A percentile compares a stretch with the other conserved stretches of the same genome.
phyloP scores from a whole-genome alignment of 1,140 invertebrate species.

The Zaprionus inermis region DNA sequence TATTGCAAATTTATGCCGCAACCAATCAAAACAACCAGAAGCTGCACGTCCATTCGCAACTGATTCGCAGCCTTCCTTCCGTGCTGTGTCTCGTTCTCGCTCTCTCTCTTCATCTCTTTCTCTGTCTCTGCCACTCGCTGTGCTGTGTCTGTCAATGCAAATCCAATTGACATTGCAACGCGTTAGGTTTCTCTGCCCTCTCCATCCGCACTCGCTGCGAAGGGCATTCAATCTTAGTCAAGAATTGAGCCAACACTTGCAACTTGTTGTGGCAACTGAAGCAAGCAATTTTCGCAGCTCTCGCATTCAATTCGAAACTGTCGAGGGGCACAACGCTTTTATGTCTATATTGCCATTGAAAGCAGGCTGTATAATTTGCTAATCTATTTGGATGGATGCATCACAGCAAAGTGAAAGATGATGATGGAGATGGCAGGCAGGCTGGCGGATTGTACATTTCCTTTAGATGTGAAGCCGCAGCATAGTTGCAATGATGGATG shows the following conservation, averaged over 20 bases:
- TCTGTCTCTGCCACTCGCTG: not conserved
- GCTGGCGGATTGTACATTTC: not conserved
- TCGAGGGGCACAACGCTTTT: constrained; percentile 11
- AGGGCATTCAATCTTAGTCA: constrained; percentile 46
- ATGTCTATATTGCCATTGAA: constrained; percentile 17
- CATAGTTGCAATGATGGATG: not conserved
- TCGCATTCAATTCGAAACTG: constrained; percentile 37
- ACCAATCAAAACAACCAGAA: constrained; percentile 50
- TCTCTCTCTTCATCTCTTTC: not conserved
- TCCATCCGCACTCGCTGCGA: constrained; percentile 2
- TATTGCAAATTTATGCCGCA: constrained; percentile 66
- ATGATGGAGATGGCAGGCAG: not conserved
- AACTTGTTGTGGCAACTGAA: constrained; percentile 35
- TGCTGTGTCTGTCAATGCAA: constrained; percentile 22
- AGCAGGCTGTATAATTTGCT: constrained; percentile 21
- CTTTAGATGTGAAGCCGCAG: too few species aligned
- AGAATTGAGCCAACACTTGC: constrained; percentile 24
- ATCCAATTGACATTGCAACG: constrained; percentile 45
- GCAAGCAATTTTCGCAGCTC: constrained; percentile 29
- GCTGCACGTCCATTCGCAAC: constrained; percentile 29
- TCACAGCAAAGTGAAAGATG: not conserved
- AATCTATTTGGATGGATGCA: constrained; percentile 11
- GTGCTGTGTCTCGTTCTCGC: too few species aligned
- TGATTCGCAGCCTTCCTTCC: constrained; percentile 3
- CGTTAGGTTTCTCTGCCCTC: constrained; percentile 4